A percentile compares a stretch with the other conserved stretches of the same genome.
These are phyloP conservation scores for Agapostemon virescens DNA, from an alignment of 2,888 invertebrate genomes.

Conservation along the genomic window DNA sequence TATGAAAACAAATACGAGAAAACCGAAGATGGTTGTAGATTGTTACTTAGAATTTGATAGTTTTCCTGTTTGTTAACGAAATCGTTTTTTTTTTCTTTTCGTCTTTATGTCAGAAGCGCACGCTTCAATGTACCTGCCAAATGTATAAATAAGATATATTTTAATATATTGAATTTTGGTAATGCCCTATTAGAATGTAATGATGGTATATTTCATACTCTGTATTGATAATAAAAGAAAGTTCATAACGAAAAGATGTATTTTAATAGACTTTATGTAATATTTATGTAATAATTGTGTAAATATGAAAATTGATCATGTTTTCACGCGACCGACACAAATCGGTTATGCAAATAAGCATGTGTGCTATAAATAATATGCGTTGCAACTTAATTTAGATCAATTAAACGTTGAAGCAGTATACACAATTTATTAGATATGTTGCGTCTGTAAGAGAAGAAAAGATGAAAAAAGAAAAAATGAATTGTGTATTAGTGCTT, in stretches of 20 bases:
- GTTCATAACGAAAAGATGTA: neutral
- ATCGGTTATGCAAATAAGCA: neutral
- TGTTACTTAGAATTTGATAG: constrained; percentile 26
- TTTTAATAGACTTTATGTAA: neutral
- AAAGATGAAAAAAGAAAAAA: neutral
- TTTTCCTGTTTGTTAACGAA: constrained; percentile 23
- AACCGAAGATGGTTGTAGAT: neutral
- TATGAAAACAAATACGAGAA: neutral
- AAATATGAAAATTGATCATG: constrained; percentile 1
- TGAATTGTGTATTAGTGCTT: neutral
- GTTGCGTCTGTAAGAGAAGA: neutral
- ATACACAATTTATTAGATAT: neutral
- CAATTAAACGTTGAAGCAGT: neutral
- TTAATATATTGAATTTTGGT: constrained; percentile 53
- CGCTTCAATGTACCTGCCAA: constrained; percentile 74
- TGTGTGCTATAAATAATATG: neutral
- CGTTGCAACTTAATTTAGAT: neutral
- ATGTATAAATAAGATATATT: constrained; percentile 62
- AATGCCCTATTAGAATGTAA: constrained; percentile 21
- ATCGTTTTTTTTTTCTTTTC: too few relatives aligned
- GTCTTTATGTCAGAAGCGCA: constrained; percentile 69
- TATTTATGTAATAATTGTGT: neutral
- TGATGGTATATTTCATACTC: constrained; percentile 19
- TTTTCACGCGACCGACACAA: neutral
- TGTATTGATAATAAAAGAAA: neutral